Percentiles rank a stretch among this genome's conserved stretches.
Evolutionary conservation across 2,888 invertebrate genomes (phyloP).

Genomic region (Apodemia duryi): DNA sequence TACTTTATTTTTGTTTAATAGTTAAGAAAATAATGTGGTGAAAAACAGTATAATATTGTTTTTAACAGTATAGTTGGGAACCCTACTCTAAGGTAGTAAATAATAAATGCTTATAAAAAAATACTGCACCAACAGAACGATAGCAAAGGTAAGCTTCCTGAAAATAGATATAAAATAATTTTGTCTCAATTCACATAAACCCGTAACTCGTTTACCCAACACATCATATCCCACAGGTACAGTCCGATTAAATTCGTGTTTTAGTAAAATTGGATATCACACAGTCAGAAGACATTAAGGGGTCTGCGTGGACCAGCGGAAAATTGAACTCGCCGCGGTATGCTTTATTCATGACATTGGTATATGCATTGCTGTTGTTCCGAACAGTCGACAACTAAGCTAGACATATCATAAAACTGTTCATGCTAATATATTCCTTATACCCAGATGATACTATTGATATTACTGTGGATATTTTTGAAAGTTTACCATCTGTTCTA

Average conservation of each 20-base stretch:
- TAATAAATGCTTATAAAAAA: neutral
- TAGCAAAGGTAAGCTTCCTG: neutral
- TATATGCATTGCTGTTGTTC: constrained; percentile 51
- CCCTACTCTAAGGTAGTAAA: no score
- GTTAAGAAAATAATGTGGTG: no score
- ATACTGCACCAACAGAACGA: neutral
- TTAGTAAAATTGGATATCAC: constrained; percentile 35
- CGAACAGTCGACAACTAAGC: constrained; percentile 36
- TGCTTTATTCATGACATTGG: constrained; percentile 63
- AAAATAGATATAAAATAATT: constrained; percentile 12
- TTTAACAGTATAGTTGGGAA: no score
- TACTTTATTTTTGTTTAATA: no score
- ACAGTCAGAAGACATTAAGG: constrained; percentile 47
- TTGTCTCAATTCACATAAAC: constrained; percentile 1
- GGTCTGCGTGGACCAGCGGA: constrained; percentile 50
- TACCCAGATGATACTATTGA: neutral
- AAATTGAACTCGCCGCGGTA: constrained; percentile 57
- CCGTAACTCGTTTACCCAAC: constrained; percentile 13
- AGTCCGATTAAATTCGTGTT: constrained; percentile 22
- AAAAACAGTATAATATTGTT: no score
- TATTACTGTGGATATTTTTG: constrained; percentile 10
- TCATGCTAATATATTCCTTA: constrained; percentile 19
- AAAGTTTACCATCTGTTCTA: constrained; percentile 14
- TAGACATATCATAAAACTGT: constrained; percentile 16
- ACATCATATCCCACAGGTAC: constrained; percentile 16